phyloP scores from a whole-genome alignment of 2,888 invertebrate genomes.

The Antheraea assamensis region DNA sequence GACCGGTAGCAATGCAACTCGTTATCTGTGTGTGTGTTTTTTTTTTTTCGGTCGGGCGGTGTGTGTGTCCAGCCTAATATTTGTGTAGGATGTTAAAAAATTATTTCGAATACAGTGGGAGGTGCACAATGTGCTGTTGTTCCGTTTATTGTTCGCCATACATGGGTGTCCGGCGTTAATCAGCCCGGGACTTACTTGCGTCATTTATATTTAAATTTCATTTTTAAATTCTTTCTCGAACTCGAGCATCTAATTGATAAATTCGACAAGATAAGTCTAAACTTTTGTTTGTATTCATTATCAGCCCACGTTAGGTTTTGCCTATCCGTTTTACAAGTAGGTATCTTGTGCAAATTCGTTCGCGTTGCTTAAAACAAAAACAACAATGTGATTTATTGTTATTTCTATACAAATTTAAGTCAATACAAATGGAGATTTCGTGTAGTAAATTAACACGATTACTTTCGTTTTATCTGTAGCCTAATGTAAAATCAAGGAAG shows the following conservation, averaged over 20 bases:
- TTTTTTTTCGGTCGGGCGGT: constrained; percentile 51
- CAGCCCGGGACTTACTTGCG: constrained; percentile 16
- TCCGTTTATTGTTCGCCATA: constrained; percentile 20
- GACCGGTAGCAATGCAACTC: constrained; percentile 74
- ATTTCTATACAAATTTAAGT: background rate
- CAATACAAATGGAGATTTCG: background rate
- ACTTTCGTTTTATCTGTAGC: background rate
- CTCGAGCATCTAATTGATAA: constrained; percentile 4
- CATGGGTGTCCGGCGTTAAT: constrained; percentile 19
- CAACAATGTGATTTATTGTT: background rate
- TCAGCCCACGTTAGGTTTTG: constrained; percentile 15
- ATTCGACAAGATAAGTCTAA: constrained; percentile 6
- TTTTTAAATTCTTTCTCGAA: constrained; percentile 2
- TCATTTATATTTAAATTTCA: constrained; percentile 9
- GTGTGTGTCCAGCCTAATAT: constrained; percentile 77
- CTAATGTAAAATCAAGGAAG: background rate
- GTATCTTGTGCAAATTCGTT: background rate
- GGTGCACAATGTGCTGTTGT: constrained; percentile 39
- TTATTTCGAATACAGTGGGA: constrained; percentile 69
- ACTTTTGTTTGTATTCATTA: constrained; percentile 8
- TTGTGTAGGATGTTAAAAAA: constrained; percentile 72
- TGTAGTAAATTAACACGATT: background rate
- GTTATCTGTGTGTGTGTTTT: constrained; percentile 79
- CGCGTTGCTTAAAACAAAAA: background rate
- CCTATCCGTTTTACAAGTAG: background rate